A percentile compares a stretch with the other conserved stretches of the same genome.
phyloP scores from a whole-genome alignment of 2,888 invertebrate genomes.

The Caenorhabditis macrosperma region DNA sequence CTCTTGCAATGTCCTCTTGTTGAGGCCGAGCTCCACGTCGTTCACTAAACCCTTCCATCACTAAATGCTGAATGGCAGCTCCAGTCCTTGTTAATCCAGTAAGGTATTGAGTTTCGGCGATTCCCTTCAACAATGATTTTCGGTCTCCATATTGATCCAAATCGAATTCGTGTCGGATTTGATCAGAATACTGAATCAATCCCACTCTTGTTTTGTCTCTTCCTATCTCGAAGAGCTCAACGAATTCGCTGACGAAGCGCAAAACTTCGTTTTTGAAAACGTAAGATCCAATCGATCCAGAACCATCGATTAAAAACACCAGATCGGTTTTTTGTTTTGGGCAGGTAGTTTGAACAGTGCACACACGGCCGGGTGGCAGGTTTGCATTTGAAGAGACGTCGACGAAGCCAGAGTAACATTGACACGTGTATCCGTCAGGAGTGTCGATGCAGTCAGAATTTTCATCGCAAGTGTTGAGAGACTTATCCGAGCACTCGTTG shows the following conservation, averaged over 20 bases:
- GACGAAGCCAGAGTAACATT: slow-evolving; percentile 79
- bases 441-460: slow-evolving; percentile 80
- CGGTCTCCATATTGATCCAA: slow-evolving; percentile 70
- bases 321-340: slow-evolving; percentile 78
- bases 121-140: slow-evolving; percentile 50
- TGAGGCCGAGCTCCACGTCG: slow-evolving; percentile 77
- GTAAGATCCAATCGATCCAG: slow-evolving; percentile 80
- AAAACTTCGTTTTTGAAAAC: slow-evolving; percentile 80
- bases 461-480: slow-evolving; percentile 79
- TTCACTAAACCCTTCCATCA: slow-evolving; percentile 78
- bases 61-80: slow-evolving; percentile 80
- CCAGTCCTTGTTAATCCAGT: slow-evolving; percentile 80
- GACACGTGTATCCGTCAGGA: slow-evolving; percentile 79
- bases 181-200: slow-evolving; percentile 80
- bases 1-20: slow-evolving; percentile 62
- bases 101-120: slow-evolving; percentile 69
- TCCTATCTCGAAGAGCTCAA: slow-evolving; percentile 80
- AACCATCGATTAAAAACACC: slow-evolving; percentile 80
- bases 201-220: slow-evolving; percentile 79
- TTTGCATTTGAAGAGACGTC: slow-evolving; percentile 79
- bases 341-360: slow-evolving; percentile 79
- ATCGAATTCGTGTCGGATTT: slow-evolving; percentile 80
- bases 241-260: slow-evolving; percentile 79
- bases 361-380: slow-evolving; percentile 80
- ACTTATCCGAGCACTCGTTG: slow-evolving; percentile 78